Evolutionary conservation across 2,113 vertebrate genomes (phyloP).

Genomic region (Typhlomys cinereus): DNA sequence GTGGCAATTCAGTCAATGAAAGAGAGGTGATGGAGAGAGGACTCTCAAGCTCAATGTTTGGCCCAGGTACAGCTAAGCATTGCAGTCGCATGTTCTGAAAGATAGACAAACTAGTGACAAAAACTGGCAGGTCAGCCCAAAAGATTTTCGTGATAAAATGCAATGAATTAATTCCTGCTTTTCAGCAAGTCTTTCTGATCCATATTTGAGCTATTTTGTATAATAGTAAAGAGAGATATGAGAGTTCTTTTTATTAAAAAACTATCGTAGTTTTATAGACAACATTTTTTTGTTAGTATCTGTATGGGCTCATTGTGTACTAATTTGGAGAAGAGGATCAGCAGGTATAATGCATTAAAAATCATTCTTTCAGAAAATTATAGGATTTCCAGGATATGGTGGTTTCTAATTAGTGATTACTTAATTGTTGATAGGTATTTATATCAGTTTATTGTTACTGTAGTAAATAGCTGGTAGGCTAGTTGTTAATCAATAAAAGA

Average conservation of each 20-base stretch:
- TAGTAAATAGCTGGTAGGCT: neutral
- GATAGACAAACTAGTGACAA: constrained; percentile 27
- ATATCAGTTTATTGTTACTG: neutral
- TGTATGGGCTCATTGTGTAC: neutral
- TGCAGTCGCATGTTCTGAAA: neutral
- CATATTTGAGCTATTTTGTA: neutral
- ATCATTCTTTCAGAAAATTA: neutral
- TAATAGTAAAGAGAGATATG: constrained; percentile 3
- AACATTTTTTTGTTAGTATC: neutral
- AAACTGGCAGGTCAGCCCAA: neutral
- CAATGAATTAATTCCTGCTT: neutral
- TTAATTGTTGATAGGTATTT: neutral
- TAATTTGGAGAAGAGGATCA: neutral
- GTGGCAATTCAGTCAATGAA: neutral
- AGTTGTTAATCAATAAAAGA: neutral
- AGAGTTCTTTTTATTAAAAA: constrained; percentile 25
- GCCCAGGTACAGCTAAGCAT: neutral
- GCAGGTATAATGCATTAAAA: neutral
- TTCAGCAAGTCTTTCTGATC: neutral
- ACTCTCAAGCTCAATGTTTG: neutral
- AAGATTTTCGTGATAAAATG: constrained; percentile 35
- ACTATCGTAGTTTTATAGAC: neutral
- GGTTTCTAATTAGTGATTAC: neutral
- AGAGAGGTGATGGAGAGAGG: neutral
- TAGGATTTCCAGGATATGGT: neutral